Evolutionary conservation across 2,888 invertebrate genomes (phyloP), one percentile per base, ranked within the genome.

Genomic region (Therioaphis trifolii): DNA sequence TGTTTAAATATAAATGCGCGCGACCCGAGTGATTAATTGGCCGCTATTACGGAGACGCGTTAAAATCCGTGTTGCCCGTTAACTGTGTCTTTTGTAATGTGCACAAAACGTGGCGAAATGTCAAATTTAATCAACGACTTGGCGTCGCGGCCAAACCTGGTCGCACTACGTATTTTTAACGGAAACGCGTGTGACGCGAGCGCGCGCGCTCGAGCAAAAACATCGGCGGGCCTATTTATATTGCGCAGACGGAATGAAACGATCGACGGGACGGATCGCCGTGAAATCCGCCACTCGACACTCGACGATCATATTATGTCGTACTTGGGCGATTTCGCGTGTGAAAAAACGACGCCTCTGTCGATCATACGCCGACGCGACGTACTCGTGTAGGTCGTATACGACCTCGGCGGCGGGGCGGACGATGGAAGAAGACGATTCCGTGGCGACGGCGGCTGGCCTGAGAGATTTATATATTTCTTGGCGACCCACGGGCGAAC

Each of bases 1-100:
- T 21, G 63, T 63, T 46, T 66, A 68, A 78, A 52, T 78, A 78
- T 66, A 78, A 78, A 78, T 68, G 21, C n/a, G 35, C 18, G 7
- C 1, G 4, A 43, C 75, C 21, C 27, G n/a, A 24, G 24, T 35
- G 52, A 68, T 78, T 52, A 68, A 78, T 66, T 18, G 49, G 52
- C 52, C 12, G 52, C 46, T 27, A 61, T 66, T 77, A 46, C 18
- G 18, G 18, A 21, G 18, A 77, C 18, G 0, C 21, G 49, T 24
- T 55, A 49, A 49, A 66, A 77, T 77, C 66, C 21, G 21, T 2
- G 66, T 35, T 21, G 15, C n/a, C 21, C n/a, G 58, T 58, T 58
- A 12, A 58, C 24, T 18, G 27, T 49, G 29, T 63, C 18, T 18
- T 72, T 52, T 75, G 40, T 58, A 58, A n/a, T 21, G 5, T 52